A percentile compares a stretch with the other conserved stretches of the same genome.
Evolutionary conservation across 2,888 invertebrate genomes (phyloP).

Genomic region (Gnatocerus cornutus): DNA sequence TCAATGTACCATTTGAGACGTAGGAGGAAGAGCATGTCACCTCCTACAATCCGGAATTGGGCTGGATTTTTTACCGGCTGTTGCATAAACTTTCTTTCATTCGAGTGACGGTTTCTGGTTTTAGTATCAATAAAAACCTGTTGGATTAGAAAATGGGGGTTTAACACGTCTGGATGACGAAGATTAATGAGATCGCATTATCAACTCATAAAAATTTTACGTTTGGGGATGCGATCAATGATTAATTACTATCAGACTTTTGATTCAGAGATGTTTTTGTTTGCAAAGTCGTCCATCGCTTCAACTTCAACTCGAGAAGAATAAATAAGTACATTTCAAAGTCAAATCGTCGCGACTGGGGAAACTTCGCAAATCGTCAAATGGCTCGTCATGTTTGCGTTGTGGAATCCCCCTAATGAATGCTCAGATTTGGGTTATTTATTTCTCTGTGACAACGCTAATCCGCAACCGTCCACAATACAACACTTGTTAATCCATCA

Average conservation of each 20-base stretch:
- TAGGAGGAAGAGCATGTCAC: constrained; percentile 35
- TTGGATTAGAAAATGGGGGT: constrained; percentile 42
- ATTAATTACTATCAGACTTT: constrained; percentile 21
- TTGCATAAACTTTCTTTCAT: constrained; percentile 35
- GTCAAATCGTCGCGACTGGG: no score
- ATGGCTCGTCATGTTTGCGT: no score
- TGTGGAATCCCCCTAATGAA: no score
- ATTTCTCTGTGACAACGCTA: not conserved
- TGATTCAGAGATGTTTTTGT: no score
- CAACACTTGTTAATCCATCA: constrained; percentile 13
- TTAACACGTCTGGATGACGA: constrained; percentile 43
- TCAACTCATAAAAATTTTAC: constrained; percentile 36
- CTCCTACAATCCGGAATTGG: constrained; percentile 31
- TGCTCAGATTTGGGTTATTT: no score
- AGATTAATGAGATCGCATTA: constrained; percentile 44
- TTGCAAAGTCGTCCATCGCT: no score
- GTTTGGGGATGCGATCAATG: constrained; percentile 19
- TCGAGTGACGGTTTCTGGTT: constrained; percentile 21
- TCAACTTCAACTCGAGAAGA: no score
- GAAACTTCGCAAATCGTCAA: no score
- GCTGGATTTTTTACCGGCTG: constrained; percentile 22
- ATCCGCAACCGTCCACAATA: not conserved
- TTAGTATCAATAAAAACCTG: constrained; percentile 48
- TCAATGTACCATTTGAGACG: constrained; percentile 14
- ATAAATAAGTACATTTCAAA: no score